Conservation (phyloP, 2,113 vertebrate genomes). For the Prunella himalayana region DNA sequence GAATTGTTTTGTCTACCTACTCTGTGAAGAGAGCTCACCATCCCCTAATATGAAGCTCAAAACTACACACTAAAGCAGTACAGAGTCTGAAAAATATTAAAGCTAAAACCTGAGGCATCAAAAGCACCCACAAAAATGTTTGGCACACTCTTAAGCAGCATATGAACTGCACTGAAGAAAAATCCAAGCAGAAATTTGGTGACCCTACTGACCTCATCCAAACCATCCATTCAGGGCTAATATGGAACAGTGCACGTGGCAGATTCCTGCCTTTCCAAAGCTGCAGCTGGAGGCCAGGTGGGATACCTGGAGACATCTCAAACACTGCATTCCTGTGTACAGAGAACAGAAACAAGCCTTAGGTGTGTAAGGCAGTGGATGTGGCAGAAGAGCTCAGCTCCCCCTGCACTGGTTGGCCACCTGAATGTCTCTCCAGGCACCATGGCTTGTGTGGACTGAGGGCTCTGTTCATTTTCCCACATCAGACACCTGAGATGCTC, state of each 20-base stretch:
- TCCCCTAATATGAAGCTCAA: background rate
- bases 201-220: background rate
- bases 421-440: background rate
- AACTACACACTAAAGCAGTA: background rate
- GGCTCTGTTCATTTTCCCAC: background rate
- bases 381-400: background rate
- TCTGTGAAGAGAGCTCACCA: background rate
- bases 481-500: background rate
- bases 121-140: background rate
- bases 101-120: background rate
- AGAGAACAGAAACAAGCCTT: background rate
- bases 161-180: background rate
- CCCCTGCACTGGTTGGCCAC: accelerated
- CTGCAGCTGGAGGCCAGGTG: background rate
- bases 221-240: background rate
- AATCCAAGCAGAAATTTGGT: background rate
- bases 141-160: background rate
- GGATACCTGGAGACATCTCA: background rate
- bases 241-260: background rate
- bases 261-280: background rate
- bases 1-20: background rate
- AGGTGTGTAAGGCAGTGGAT: background rate
- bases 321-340: background rate
- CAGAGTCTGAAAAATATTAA: background rate
- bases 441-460: background rate